Evolutionary conservation across 2,113 vertebrate species (phyloP), one percentile per base, ranked within the genome.

Genomic region (Dipodomys spectabilis): DNA sequence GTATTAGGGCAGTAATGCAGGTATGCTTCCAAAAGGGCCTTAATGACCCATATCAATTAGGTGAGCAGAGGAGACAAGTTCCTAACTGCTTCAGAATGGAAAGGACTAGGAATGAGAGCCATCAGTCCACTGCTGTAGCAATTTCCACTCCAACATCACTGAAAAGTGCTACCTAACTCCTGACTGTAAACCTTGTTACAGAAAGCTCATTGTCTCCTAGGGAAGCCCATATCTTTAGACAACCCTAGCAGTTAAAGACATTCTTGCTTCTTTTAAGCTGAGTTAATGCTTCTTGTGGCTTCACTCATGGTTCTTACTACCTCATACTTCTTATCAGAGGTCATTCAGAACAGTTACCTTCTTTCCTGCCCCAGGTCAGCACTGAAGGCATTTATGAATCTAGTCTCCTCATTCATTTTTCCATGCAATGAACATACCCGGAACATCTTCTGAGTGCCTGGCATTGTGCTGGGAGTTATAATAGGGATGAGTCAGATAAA

Each of bases 331-430:
- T 72, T 74, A 67, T 53, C 27, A 82, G 19, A 79, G 32, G 18
- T 44, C 71, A 62, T 75, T 83, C 35, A 90, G 57, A 86, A 91
- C 3, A 91, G n/a, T 71, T 7, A 22, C 35, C 57, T 82, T 93
- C 53, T 72, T 82, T 23, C n/a, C 22, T 49, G 49, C 68, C 60
- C 44, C 20, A 23, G 64, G 65, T 11, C n/a, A 79, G 19, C 32
- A 74, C 49, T 82, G n/a, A 9, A 95, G 44, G 23, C 86, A 73
- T 91, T 92, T 94, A 45, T 53, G 57, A 89, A 94, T 92, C 49
- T 88, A 65, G 39, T 91, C 27, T 95, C 90, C 53, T 86, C 30
- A 89, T 81, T 79, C 28, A 83, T 91, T 93, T 84, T n/a, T 81
- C 68, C 57, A 23, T 81, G 13, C 5, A 73, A 16, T 2, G 39